Evolutionary conservation across 2,113 vertebrate species (phyloP).

Genomic region (Vireo altiloquus): DNA sequence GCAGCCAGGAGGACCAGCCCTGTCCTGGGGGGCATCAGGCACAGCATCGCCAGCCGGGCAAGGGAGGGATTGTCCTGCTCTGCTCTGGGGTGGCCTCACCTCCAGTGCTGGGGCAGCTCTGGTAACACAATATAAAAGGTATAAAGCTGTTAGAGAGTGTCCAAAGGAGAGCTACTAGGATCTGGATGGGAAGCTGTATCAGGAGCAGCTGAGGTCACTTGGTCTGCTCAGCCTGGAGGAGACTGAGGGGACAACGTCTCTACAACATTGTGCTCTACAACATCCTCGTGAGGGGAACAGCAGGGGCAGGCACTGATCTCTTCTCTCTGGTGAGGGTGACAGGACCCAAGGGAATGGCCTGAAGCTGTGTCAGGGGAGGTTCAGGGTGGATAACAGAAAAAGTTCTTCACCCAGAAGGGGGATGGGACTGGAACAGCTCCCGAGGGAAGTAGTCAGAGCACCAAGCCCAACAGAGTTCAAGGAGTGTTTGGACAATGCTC

Average conservation of each 20-base stretch:
- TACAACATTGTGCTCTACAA: not conserved
- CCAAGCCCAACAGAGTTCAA: not conserved
- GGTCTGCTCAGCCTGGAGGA: not conserved
- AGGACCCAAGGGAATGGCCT: not conserved
- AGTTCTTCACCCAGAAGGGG: not conserved
- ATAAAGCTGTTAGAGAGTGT: too few species aligned
- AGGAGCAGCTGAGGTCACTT: not conserved
- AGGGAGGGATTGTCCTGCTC: not conserved
- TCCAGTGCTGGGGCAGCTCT: not conserved
- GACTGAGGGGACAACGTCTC: not conserved
- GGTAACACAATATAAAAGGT: not conserved
- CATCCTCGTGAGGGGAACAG: not conserved
- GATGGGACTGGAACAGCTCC: not conserved
- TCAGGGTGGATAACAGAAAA: not conserved
- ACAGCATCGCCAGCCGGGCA: accelerated
- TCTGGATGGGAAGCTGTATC: accelerated
- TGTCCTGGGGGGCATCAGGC: not conserved
- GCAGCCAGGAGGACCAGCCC: not conserved
- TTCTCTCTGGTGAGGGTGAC: not conserved
- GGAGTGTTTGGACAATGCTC: not conserved
- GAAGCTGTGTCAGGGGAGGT: not conserved
- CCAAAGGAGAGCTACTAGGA: not conserved
- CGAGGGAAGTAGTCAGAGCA: not conserved
- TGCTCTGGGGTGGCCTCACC: accelerated
- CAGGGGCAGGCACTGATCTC: not conserved